Conservation (phyloP, 2,797 vertebrate genomes). For the Pterois miles region DNA sequence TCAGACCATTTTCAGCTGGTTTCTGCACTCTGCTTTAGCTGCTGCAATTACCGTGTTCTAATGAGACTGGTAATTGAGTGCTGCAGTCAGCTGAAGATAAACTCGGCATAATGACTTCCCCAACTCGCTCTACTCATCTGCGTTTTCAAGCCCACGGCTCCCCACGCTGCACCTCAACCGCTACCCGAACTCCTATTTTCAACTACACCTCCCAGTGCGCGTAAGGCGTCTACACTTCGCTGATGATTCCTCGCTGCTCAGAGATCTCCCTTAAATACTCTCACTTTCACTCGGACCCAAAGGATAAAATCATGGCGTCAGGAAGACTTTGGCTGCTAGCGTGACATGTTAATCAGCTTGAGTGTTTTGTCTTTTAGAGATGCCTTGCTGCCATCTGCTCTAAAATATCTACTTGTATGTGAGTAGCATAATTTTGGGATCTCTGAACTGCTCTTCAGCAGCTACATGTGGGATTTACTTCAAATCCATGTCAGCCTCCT, state of each 20-base stretch:
- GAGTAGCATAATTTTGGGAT: conserved; percentile 26
- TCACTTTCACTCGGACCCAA: conserved; percentile 24
- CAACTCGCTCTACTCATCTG: conserved; percentile 14
- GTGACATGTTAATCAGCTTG: conserved; percentile 52
- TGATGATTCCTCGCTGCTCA: conserved; percentile 18
- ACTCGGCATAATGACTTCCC: conserved; percentile 59
- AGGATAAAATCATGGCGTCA: conserved; percentile 17
- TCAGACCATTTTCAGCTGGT: conserved; percentile 13
- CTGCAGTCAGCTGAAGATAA: conserved; percentile 66
- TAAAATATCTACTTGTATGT: conserved; percentile 17
- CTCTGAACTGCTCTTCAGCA: conserved; percentile 3
- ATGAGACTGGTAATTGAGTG: conserved; percentile 71
- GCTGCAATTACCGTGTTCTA: conserved; percentile 49
- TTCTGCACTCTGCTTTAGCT: conserved; percentile 14
- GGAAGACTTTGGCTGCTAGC: conserved; percentile 36
- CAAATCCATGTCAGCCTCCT: conserved; percentile 4
- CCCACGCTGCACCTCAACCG: not conserved
- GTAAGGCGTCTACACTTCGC: conserved; percentile 18
- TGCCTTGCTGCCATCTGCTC: conserved; percentile 43
- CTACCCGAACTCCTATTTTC: conserved; percentile 18
- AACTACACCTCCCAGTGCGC: not conserved
- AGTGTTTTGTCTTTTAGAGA: conserved; percentile 49
- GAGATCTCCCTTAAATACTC: conserved; percentile 32
- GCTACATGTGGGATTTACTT: conserved; percentile 14
- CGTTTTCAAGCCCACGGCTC: conserved; percentile 2